Evolutionary conservation across 2,113 vertebrate species (phyloP).

Genomic region (Prolemur simus): DNA sequence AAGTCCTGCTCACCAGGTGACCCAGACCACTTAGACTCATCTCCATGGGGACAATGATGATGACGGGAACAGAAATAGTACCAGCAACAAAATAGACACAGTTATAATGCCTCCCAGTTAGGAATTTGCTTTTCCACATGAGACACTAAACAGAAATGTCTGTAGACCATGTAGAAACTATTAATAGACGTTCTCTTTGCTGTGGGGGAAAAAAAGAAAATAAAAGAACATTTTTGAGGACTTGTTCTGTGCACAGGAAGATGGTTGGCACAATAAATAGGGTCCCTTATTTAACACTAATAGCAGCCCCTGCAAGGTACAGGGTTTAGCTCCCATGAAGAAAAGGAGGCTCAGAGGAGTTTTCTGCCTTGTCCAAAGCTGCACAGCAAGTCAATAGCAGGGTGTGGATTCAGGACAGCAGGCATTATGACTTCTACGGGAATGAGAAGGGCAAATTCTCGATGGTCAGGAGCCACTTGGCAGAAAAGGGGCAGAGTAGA

Average conservation of each 20-base stretch:
- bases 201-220: background rate
- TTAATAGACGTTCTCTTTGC: background rate
- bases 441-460: background rate
- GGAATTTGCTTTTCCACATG: accelerated
- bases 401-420: background rate
- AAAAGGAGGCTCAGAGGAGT: background rate
- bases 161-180: accelerated
- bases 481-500: background rate
- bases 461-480: background rate
- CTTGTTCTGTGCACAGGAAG: background rate
- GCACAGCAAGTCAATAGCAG: accelerated
- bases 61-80: background rate
- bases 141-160: too few relatives aligned
- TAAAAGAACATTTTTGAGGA: background rate
- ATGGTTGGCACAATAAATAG: too few relatives aligned
- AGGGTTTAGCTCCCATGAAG: background rate
- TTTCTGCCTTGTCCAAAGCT: background rate
- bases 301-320: background rate
- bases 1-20: background rate
- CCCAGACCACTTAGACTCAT: background rate
- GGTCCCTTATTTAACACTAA: background rate
- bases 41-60: background rate
- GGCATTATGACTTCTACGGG: background rate
- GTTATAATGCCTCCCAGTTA: accelerated
- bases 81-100: accelerated